phyloP scores from a whole-genome alignment of 2,113 vertebrate genomes.

The Odocoileus hemionus region DNA sequence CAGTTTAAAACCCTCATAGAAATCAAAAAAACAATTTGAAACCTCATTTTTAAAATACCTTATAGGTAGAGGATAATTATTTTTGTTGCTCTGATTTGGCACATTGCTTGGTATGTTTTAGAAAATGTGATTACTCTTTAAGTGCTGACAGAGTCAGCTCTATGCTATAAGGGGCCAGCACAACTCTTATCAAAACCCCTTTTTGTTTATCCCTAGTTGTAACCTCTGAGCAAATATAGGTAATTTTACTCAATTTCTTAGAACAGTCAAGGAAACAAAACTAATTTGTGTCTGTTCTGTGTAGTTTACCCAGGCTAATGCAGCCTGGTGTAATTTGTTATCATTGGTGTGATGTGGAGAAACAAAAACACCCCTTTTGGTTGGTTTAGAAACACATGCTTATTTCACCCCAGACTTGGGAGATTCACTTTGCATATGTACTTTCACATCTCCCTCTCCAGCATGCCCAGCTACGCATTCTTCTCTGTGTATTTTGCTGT shows the following conservation, averaged over 20 bases:
- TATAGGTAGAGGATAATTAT: neutral
- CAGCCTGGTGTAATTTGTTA: neutral
- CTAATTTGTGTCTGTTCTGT: neutral
- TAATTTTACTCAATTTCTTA: neutral
- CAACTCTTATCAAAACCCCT: neutral
- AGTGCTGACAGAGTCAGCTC: neutral
- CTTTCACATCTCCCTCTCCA: neutral
- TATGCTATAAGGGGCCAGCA: neutral
- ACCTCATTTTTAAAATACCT: neutral
- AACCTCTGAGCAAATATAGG: neutral
- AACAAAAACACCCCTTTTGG: neutral
- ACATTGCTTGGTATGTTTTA: neutral
- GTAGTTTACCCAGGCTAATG: neutral
- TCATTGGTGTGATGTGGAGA: neutral
- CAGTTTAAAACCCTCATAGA: neutral
- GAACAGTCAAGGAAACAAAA: neutral
- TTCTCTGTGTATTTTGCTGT: neutral
- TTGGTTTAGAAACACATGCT: neutral
- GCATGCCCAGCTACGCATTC: neutral
- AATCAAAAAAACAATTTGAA: neutral
- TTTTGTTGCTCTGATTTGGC: neutral
- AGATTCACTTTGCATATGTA: neutral
- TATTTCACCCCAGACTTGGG: neutral
- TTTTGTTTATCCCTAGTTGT: constrained; percentile 1
- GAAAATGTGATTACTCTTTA: neutral